phyloP scores from a whole-genome alignment of 2,797 vertebrate genomes.

The Percopsis omiscomaycus region DNA sequence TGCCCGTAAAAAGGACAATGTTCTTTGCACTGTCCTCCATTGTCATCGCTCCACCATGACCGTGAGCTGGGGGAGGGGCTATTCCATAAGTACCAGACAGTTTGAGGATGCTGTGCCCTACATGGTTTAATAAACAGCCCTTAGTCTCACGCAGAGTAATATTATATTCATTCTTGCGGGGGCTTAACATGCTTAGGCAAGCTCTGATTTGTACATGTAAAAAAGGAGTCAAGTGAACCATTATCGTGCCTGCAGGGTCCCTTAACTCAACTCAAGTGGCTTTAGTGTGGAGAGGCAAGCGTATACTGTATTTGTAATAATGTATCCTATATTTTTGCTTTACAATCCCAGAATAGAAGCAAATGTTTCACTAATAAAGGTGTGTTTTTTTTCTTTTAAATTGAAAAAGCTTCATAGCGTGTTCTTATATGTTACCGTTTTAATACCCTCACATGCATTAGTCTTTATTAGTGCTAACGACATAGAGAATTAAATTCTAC shows the following conservation, averaged over 20 bases:
- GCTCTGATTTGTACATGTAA: conserved; percentile 45
- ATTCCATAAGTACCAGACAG: conserved; percentile 48
- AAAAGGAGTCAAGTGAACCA: conserved; percentile 49
- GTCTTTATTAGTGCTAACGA: conserved; percentile 1
- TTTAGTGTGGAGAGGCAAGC: conserved; percentile 15
- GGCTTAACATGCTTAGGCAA: conserved; percentile 17
- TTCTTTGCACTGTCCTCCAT: conserved; percentile 26
- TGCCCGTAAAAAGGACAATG: not conserved
- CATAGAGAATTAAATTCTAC: conserved; percentile 9
- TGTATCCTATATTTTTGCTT: not conserved
- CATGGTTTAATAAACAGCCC: conserved; percentile 62
- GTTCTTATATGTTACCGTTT: not conserved
- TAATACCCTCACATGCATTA: not conserved
- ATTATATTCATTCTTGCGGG: conserved; percentile 41
- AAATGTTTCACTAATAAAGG: too few relatives aligned
- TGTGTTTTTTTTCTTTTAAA: too few relatives aligned
- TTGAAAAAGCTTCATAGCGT: not conserved
- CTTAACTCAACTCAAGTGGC: conserved; percentile 19
- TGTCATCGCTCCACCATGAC: conserved; percentile 13
- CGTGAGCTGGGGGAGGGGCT: conserved; percentile 7
- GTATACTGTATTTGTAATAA: not conserved
- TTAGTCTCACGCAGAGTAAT: conserved; percentile 48
- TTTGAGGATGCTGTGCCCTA: conserved; percentile 41
- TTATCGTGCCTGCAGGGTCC: conserved; percentile 44
- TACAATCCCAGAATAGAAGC: too few relatives aligned